Conservation (phyloP, 2,888 invertebrate genomes). For the Dexiosoma caninum region DNA sequence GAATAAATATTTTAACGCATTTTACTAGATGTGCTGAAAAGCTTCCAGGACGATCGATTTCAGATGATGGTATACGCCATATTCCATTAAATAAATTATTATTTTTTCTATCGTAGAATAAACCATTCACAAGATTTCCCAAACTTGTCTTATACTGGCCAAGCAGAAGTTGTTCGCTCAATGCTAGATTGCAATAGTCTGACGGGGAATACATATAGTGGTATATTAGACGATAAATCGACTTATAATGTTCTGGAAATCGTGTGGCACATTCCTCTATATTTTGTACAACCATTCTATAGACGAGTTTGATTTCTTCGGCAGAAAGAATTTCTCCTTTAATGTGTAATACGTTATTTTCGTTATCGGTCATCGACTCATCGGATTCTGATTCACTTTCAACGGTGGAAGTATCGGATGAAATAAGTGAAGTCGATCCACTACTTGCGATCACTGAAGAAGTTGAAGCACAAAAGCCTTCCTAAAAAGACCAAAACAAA, state of each 20-base stretch:
- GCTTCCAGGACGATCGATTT: conserved; percentile 94
- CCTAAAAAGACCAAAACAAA: conserved; percentile 3
- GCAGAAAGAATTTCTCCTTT: conserved; percentile 66
- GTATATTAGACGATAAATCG: conserved; percentile 91
- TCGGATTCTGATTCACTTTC: conserved; percentile 79
- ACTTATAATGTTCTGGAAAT: conserved; percentile 95
- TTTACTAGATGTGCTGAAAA: conserved; percentile 94
- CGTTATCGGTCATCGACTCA: conserved; percentile 65
- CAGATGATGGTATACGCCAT: conserved; percentile 93
- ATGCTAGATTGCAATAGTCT: conserved; percentile 14
- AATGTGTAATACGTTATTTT: conserved; percentile 64
- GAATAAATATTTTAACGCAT: conserved; percentile 88
- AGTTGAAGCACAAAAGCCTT: not conserved
- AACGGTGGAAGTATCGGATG: conserved; percentile 77
- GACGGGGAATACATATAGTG: conserved; percentile 84
- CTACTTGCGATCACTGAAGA: conserved; percentile 67
- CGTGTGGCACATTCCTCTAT: conserved; percentile 90
- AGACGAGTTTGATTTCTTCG: conserved; percentile 79
- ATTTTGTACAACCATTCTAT: conserved; percentile 85
- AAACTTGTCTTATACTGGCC: conserved; percentile 83
- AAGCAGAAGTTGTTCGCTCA: conserved; percentile 82
- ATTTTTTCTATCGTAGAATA: conserved; percentile 90
- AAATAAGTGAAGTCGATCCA: conserved; percentile 77
- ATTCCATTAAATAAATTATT: conserved; percentile 95
- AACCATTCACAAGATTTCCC: conserved; percentile 85